These are phyloP conservation scores for Fragum whitleyi DNA, from an alignment of 2,888 invertebrate species.

Conservation along the genomic window DNA sequence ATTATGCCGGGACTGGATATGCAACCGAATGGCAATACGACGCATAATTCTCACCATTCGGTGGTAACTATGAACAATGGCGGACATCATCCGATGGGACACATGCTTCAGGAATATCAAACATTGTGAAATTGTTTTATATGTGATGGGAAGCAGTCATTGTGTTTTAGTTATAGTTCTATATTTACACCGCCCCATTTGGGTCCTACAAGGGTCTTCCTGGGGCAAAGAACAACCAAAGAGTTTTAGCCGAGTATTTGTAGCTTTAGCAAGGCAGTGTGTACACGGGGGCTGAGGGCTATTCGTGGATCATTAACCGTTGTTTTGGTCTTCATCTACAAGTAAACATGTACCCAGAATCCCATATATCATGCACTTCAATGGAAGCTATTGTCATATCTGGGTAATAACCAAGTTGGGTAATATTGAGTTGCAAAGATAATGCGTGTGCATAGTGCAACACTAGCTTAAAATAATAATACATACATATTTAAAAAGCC, in stretches of 20 bases:
- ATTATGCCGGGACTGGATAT: constrained; percentile 64
- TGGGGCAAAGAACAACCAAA: constrained; percentile 9
- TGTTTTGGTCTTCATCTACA: no score
- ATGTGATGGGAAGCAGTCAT: constrained; percentile 7
- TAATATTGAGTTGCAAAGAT: no score
- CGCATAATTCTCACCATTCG: constrained; percentile 49
- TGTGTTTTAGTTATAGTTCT: constrained; percentile 17
- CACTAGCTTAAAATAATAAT: no score
- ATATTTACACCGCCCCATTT: constrained; percentile 12
- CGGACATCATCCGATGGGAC: constrained; percentile 60
- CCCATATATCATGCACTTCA: no score
- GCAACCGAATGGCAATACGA: constrained; percentile 47
- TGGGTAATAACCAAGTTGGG: no score
- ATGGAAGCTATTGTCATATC: no score
- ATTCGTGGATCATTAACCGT: no score
- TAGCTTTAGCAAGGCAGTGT: constrained; percentile 11
- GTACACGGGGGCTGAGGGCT: background rate
- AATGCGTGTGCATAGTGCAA: no score
- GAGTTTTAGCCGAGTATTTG: constrained; percentile 27
- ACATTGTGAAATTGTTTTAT: constrained; percentile 64
- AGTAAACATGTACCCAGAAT: no score
- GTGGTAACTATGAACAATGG: constrained; percentile 67
- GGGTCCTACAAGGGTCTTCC: background rate
- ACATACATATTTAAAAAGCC: no score
- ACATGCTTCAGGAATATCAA: constrained; percentile 70